Conservation (phyloP, 2,113 vertebrate species). For the Scartelaos histophorus region DNA sequence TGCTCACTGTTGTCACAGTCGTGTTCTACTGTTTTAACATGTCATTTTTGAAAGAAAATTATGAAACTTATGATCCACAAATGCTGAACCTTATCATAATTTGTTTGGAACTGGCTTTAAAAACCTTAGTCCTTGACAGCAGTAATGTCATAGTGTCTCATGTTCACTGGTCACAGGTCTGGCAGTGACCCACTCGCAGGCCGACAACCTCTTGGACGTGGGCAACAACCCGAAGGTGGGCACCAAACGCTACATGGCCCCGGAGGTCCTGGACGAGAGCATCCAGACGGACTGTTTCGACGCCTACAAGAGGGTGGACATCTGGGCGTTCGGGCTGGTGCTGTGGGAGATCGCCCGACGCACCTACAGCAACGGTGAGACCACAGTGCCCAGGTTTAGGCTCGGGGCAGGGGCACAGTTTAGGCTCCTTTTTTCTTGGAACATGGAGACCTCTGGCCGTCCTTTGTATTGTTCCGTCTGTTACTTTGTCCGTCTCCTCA, state of each 20-base stretch:
- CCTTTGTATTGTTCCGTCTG: too few species aligned
- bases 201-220: conserved; percentile 80
- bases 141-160: neutral
- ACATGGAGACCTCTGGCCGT: too few species aligned
- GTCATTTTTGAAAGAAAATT: too few species aligned
- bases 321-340: conserved; percentile 83
- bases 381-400: neutral
- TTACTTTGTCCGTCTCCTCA: too few species aligned
- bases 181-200: conserved; percentile 81
- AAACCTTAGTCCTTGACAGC: too few species aligned
- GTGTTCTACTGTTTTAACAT: too few species aligned
- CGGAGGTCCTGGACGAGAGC: conserved; percentile 80
- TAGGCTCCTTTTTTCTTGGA: too few species aligned
- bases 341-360: conserved; percentile 81
- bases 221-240: conserved; percentile 83
- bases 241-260: conserved; percentile 83
- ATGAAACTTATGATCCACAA: too few species aligned
- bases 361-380: conserved; percentile 81
- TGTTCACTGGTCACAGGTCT: conserved; percentile 59
- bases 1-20: too few species aligned
- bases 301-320: conserved; percentile 81
- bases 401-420: neutral
- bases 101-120: too few species aligned
- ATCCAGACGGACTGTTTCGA: conserved; percentile 83
- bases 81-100: too few species aligned